Conservation (phyloP, 2,888 invertebrate genomes). For the Thereva unica region DNA sequence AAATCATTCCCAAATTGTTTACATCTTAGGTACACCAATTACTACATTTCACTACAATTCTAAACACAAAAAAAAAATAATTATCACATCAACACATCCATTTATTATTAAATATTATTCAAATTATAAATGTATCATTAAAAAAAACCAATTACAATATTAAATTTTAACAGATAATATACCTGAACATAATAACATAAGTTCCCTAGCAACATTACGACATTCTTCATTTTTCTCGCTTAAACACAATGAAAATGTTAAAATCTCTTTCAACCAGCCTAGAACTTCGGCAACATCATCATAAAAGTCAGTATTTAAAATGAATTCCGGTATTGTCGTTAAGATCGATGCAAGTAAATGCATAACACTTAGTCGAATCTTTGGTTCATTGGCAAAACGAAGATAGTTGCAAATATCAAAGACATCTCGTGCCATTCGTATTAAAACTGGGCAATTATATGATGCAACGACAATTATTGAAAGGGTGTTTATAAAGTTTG, state of each 20-base stretch:
- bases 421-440: constrained; percentile 71
- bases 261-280: constrained; percentile 67
- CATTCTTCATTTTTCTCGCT: constrained; percentile 70
- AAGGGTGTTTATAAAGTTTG: constrained; percentile 71
- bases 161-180: too few relatives aligned
- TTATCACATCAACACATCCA: too few relatives aligned
- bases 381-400: constrained; percentile 68
- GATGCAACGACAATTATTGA: constrained; percentile 69
- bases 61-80: too few relatives aligned
- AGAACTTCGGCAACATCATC: constrained; percentile 68
- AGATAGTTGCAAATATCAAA: constrained; percentile 70
- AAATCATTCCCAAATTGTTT: too few relatives aligned
- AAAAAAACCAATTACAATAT: too few relatives aligned
- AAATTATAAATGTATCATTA: too few relatives aligned
- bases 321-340: constrained; percentile 64
- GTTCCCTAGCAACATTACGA: constrained; percentile 61
- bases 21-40: too few relatives aligned
- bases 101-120: too few relatives aligned
- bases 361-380: constrained; percentile 69
- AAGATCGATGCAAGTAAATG: constrained; percentile 69
- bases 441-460: constrained; percentile 67
- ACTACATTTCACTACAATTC: too few relatives aligned
- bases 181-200: too few relatives aligned
- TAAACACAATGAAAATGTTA: constrained; percentile 62
- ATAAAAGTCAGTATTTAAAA: constrained; percentile 65